Evolutionary conservation across 1,140 invertebrate genomes (phyloP), one percentile per base, ranked within the genome.

Genomic region (Scylla paramamosain): DNA sequence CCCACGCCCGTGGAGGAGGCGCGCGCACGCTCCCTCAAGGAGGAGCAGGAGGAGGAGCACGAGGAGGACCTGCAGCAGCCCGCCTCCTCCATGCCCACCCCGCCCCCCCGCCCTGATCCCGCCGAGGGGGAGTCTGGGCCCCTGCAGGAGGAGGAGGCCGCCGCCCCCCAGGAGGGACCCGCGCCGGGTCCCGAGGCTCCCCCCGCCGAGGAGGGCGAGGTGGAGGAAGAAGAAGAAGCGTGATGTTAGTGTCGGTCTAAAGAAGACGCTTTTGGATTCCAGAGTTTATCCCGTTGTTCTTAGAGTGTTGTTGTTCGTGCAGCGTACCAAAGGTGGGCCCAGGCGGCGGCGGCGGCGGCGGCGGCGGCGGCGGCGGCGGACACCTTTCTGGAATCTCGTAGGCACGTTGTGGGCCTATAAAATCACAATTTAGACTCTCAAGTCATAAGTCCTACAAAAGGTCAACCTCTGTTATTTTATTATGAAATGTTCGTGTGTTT

Each of bases 401-500:
- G 93, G 93, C 93, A 94, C 94, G 87, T 95, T 95, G 94, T 95
- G 94, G 94, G 94, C 94, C 94, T 95, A 88, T 95, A 95, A 95
- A 95, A 95, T 95, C 94, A 95, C 94, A 95, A 92, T 95, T 94
- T 93, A 94, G 93, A 94, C 94, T 95, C 91, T 92, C 91, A 95
- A 92, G 94, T 92, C 94, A 92, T 95, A 95, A 95, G 91, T 89
- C 91, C 90, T 92, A 87, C 90, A 92, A 93, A 95, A 95, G 67
- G 94, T 95, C 94, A 95, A 92, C 94, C 94, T 94, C 93, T 95
- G 94, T 95, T 95, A 95, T 95, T 95, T 95, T 95, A 95, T 93
- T 95, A 95, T 95, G 83, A 93, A 92, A 95, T 95, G 94, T 95
- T 95, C 94, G 94, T 95, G 94, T 95, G 91, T 95, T 95, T 95